These are phyloP conservation scores for Lacerta viridis DNA, from an alignment of 2,797 vertebrate species.

Conservation along the genomic window DNA sequence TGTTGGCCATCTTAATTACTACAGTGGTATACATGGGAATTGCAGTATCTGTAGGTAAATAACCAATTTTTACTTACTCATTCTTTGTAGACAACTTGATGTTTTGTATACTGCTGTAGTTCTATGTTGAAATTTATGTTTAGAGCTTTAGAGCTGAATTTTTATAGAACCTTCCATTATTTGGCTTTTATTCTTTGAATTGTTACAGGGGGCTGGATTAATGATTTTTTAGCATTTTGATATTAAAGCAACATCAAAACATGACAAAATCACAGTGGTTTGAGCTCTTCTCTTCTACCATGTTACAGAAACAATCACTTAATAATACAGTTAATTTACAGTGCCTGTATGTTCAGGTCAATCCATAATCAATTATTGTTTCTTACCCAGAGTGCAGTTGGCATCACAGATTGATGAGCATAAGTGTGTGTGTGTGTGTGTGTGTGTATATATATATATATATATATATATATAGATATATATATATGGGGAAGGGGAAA, in stretches of 20 bases:
- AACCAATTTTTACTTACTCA: constrained; percentile 54
- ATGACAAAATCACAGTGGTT: not conserved
- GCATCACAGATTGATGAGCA: not conserved
- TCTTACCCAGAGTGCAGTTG: not conserved
- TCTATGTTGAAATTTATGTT: not conserved
- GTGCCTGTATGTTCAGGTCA: no score
- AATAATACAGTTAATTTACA: not conserved
- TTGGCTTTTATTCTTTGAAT: not conserved
- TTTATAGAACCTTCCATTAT: not conserved
- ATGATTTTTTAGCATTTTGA: not conserved
- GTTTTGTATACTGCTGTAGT: constrained; percentile 24
- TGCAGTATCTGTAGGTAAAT: constrained; percentile 93
- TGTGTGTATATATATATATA: no score
- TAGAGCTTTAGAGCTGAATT: not conserved
- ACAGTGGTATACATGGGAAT: constrained; percentile 94
- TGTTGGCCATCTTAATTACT: constrained; percentile 96
- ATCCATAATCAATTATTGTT: no score
- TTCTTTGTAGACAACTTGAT: constrained; percentile 51
- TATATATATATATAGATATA: no score
- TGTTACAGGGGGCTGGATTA: not conserved
- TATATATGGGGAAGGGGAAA: no score
- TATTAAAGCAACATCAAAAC: not conserved
- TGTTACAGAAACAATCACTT: not conserved
- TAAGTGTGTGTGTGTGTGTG: not conserved
- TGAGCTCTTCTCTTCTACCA: not conserved